Percentiles rank a stretch among this genome's conserved stretches.
Conservation (phyloP, 2,113 vertebrate species). For the Amblyopsis rosae region DNA sequence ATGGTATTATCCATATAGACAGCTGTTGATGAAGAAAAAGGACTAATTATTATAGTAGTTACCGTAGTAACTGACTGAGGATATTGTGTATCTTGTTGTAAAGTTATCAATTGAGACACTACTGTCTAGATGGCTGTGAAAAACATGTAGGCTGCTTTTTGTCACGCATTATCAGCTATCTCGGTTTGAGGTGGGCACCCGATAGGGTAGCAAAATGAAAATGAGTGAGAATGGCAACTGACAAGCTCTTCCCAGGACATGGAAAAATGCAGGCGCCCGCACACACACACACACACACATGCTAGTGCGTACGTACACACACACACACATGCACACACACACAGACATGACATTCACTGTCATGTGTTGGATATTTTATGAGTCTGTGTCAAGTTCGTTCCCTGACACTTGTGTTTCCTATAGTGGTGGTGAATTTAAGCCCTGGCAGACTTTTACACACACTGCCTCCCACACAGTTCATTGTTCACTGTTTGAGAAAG, state of each 20-base stretch:
- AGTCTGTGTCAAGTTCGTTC: constrained; percentile 50
- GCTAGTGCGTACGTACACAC: too few relatives aligned
- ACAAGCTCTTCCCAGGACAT: constrained; percentile 29
- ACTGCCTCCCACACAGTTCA: constrained; percentile 45
- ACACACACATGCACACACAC: constrained; percentile 23
- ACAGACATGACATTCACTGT: constrained; percentile 60
- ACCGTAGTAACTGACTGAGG: too few relatives aligned
- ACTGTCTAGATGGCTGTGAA: background rate
- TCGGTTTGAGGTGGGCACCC: constrained; percentile 42
- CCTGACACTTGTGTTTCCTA: constrained; percentile 51
- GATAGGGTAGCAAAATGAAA: constrained; percentile 36
- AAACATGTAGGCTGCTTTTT: constrained; percentile 42
- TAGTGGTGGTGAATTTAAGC: constrained; percentile 39
- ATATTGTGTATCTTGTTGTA: too few relatives aligned
- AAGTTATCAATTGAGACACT: too few relatives aligned
- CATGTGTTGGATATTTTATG: constrained; percentile 54
- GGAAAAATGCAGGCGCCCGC: constrained; percentile 11
- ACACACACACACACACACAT: constrained; percentile 28
- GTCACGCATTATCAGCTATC: constrained; percentile 51
- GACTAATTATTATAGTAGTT: background rate
- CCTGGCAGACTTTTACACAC: constrained; percentile 42
- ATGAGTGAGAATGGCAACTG: constrained; percentile 24
- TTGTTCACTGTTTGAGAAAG: constrained; percentile 65
- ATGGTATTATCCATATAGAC: constrained; percentile 35
- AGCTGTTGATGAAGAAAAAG: constrained; percentile 28